phyloP scores from a whole-genome alignment of 92 coral and sea anemone species.

The Porites evermanni region DNA sequence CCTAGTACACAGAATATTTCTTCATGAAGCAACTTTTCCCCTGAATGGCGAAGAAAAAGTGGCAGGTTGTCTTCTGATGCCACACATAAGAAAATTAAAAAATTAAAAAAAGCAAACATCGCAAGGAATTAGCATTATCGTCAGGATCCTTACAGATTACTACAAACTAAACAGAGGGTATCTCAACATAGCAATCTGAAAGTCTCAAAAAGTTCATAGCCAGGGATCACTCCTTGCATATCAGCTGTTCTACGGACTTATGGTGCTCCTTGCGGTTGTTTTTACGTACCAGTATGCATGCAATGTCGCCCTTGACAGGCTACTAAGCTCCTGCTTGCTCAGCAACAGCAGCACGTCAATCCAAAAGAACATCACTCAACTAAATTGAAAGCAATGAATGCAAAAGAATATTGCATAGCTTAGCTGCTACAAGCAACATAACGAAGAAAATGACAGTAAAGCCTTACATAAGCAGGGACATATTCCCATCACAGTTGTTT shows the following conservation, averaged over 20 bases:
- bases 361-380: constrained; percentile 24
- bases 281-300: constrained; percentile 53
- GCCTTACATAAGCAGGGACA: constrained; percentile 18
- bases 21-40: too few species aligned
- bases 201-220: neutral
- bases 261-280: neutral
- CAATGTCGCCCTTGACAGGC: constrained; percentile 36
- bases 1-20: too few species aligned
- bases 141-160: too few species aligned
- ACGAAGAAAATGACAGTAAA: constrained; percentile 35
- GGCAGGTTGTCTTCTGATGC: too few species aligned
- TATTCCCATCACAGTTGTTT: constrained; percentile 15
- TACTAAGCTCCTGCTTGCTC: constrained; percentile 15
- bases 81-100: too few species aligned
- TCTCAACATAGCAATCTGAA: too few species aligned
- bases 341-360: constrained; percentile 12
- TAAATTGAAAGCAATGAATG: constrained; percentile 61
- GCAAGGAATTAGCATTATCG: too few species aligned
- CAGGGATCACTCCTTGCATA: neutral
- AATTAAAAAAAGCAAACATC: too few species aligned
- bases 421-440: constrained; percentile 24
- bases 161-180: too few species aligned
- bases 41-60: too few species aligned
- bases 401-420: constrained; percentile 22
- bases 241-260: neutral